Evolutionary conservation across 2,888 invertebrate species (phyloP), one percentile per base, ranked within the genome.

Genomic region (Orthonevra nobilis): DNA sequence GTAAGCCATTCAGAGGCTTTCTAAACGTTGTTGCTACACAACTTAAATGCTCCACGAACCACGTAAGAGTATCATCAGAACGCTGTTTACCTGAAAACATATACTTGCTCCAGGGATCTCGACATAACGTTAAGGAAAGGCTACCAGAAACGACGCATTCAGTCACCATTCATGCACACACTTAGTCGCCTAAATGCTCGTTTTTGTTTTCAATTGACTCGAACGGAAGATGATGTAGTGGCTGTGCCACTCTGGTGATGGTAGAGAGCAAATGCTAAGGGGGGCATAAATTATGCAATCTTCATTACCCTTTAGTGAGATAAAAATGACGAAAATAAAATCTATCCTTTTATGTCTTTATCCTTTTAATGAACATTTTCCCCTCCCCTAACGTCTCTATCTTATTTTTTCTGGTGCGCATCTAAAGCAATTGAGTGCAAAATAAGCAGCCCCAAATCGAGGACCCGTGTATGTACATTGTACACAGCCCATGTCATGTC

Each of bases 271-370:
- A 63, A 77, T 58, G 75, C 66, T 74, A 74, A 81, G 74, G 81
- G 69, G 64, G 83, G 83, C 83, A 87, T 86, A 86, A 85, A 85
- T 86, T 86, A 87, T 87, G 86, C 86, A 87, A 84, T 83, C 84
- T 85, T 87, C 87, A 86, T 87, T 87, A 86, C 82, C 81, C 81
- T 83, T 83, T 82, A 82, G 82, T 82, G 83, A 77, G 82, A 81
- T 82, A 83, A 81, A 81, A 58, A 73, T 74, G 75, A 77, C 70
- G 61, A 68, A 75, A 82, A 75, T 74, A 54, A 60, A 68, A 74
- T 77, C 72, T 79, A 81, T 60, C 61, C 74, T 81, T 82, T 75
- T 82, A 81, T 81, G 81, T 70, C 64, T 81, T 81, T 81, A 81
- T 70, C 66, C 81, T 81, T 81, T 81, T 81, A 74, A 81, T 81